Evolutionary conservation across 2,888 invertebrate genomes (phyloP), one percentile per base, ranked within the genome.

Genomic region (Netelia virgata): DNA sequence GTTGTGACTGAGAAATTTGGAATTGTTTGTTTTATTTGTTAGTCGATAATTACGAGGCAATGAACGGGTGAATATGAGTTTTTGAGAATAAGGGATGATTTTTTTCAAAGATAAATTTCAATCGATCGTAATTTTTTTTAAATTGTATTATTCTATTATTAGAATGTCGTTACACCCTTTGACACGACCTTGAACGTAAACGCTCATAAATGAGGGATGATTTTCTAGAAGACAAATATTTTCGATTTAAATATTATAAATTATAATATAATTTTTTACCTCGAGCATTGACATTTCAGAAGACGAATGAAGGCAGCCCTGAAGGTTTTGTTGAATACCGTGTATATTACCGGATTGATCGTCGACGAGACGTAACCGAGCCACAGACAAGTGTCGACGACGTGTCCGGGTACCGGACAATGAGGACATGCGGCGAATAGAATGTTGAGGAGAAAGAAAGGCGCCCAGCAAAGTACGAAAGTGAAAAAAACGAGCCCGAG

Each of bases 271-370:
- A 41, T 11, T 53, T 72, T 91, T 91, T 94, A 97, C 97, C 96
- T 96, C 90, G 96, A 96, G 92, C 97, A 97, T 90, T 96, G 96
- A 94, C 97, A 97, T 85, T 96, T 95, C 20, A 97, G 94, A 69
- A 97, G 94, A 83, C 97, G 95, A 83, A 97, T 95, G 92, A 98
- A 98, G 0, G 98, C 97, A 14, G 97, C 97, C 69, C 98, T 95
- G 94, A 98, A 98, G 14, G 97, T 97, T 87, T 96, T 95, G 94
- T 98, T 98, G 95, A 98, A 98, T 75, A 98, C 96, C 1, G 98
- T 98, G 94, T 98, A 98, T 92, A 98, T 98, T 90, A 98, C 96
- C 8, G 98, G 98, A 94, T 98, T 98, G 93, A 98, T 97, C 86
- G 98, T 98, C 23, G 98, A 98, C 70, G 97, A 97, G 85, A 97